Evolutionary conservation across 2,113 vertebrate species (phyloP), one percentile per base, ranked within the genome.

Genomic region (Actenoides lindsayi): DNA sequence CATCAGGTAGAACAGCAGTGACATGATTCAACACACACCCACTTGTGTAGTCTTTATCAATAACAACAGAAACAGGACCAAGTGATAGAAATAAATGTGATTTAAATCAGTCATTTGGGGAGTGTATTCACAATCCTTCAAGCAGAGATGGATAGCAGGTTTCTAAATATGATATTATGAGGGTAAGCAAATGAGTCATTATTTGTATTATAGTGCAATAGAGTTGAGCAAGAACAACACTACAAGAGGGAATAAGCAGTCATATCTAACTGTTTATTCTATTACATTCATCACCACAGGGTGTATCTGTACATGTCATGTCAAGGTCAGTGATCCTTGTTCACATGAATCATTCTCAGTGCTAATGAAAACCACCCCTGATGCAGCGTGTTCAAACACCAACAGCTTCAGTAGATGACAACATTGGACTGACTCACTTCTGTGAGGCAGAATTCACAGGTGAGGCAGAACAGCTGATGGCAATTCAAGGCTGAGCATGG

Each of bases 121-220:
- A 75, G 16, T 25, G 10, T 75, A 37, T 94, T 92, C 56, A 59
- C 83, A 90, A 90, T 81, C 79, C 71, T 93, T 93, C 75, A 63
- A 81, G 68, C 0, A 0, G 82, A 80, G 91, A 90, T 50, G 75
- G 90, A 95, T 80, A 93, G 87, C 71, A 65, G 44, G 59, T 91
- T 94, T 95, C 68, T 91, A 75, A 90, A 95, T 67, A 79, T 78
- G 82, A n/a, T 93, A 59, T 88, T 89, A 81, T 23, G 65, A 84
- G 80, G 80, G 54, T 77, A 95, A 96, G 86, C 71, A 96, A 93
- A 95, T 89, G 90, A 97, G 54, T 95, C 83, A 93, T 83, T 95
- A 86, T 94, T 96, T 94, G 73, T 83, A 56, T 89, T 90, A 42
- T 14, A 92, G 77, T 44, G 71, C 41, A 88, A 56, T 28, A 39